A percentile compares a stretch with the other conserved stretches of the same genome.
Evolutionary conservation across 1,140 invertebrate genomes (phyloP).

Genomic region (Sitodiplosis mosellana): DNA sequence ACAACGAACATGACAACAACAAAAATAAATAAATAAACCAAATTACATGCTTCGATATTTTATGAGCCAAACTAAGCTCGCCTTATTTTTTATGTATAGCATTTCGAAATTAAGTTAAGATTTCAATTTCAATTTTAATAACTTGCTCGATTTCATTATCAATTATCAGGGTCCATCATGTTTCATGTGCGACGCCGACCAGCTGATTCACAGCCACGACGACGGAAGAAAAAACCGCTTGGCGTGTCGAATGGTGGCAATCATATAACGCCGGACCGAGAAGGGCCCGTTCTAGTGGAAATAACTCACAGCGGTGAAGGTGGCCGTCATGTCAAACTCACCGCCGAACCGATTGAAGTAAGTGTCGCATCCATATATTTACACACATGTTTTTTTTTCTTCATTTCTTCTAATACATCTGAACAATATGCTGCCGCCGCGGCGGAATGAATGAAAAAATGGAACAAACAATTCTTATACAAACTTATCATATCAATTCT

Average conservation of each 20-base stretch:
- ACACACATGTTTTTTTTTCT: neutral
- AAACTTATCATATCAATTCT: no score
- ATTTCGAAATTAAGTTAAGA: no score
- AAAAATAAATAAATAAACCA: neutral
- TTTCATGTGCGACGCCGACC: constrained; percentile 81
- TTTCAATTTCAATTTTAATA: no score
- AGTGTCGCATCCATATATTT: neutral
- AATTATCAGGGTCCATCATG: constrained; percentile 66
- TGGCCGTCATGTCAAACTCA: constrained; percentile 35
- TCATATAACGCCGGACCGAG: constrained; percentile 24
- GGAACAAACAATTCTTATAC: neutral
- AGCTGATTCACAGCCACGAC: constrained; percentile 70
- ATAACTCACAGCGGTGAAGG: constrained; percentile 43
- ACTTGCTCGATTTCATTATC: no score
- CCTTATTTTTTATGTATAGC: neutral
- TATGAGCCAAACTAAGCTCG: neutral
- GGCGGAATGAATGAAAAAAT: neutral
- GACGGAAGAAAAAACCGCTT: constrained; percentile 76
- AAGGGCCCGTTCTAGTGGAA: constrained; percentile 35
- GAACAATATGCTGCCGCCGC: no score
- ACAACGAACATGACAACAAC: neutral
- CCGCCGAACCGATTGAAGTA: constrained; percentile 41
- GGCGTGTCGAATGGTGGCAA: constrained; percentile 31
- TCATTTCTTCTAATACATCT: neutral
- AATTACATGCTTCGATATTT: neutral